Evolutionary conservation across 2,797 vertebrate species (phyloP), one percentile per base, ranked within the genome.

Genomic region (Sitta carolinensis): DNA sequence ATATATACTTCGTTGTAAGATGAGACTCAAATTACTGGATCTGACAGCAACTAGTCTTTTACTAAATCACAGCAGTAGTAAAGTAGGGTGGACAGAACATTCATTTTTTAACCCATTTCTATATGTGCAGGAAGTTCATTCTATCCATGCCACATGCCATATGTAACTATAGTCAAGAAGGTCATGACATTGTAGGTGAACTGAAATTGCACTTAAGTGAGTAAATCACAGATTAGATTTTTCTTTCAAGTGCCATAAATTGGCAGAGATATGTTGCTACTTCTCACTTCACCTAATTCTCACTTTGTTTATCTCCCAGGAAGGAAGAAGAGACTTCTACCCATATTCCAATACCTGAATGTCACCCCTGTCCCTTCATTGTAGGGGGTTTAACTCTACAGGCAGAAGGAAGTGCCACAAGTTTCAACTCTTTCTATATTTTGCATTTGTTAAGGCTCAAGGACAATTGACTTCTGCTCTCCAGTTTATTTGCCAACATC

Each of bases 1-100:
- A 98, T 98, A 98, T 98, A 98, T 97, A 98, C 98, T 98, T 98
- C 87, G 91, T 97, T 94, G 96, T 98, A 98, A 98, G 98, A 98
- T 97, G 97, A 97, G 97, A 97, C 97, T 95, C 96, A 96, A 95
- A 98, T 97, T 97, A 97, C 96, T 91, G 91, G 73, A 94, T 97
- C 95, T 98, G 97, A 97, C 96, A 97, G 96, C 94, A 97, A 95
- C 97, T 92, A 90, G 93, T 96, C 90, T 95, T 95, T 94, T 81
- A 63, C 94, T 91, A 89, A 97, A 96, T 86, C 82, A 73, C 42
- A 83, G 91, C 92, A 86, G 72, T 74, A 87, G 66, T 75, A 73
- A 75, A 93, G 23, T 38, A 84, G 78, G 69, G 79, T 97, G 95
- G 95, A 85, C 85, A 77, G 63, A 67, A 55, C 34, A 27, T 32